phyloP scores from a whole-genome alignment of 2,797 vertebrate genomes.

The Basileuterus tristriatus region DNA sequence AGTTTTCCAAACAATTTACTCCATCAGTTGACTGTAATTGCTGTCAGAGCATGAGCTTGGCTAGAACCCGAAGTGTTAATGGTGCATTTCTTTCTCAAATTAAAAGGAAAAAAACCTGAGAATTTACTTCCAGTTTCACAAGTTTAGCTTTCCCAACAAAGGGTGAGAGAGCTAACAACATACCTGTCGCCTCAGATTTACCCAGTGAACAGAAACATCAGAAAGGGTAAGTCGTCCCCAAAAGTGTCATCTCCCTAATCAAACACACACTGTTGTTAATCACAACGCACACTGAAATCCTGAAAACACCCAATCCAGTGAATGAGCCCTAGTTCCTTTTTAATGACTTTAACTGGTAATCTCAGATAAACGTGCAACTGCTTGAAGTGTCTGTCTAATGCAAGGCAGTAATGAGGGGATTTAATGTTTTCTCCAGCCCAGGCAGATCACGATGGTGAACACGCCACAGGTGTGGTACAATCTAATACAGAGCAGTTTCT shows the following conservation, averaged over 20 bases:
- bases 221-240: conserved; percentile 45
- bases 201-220: neutral
- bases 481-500: conserved; percentile 13
- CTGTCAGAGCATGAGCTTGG: conserved; percentile 22
- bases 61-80: conserved; percentile 26
- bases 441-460: neutral
- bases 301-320: conserved; percentile 34
- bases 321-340: conserved; percentile 51
- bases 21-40: conserved; percentile 29
- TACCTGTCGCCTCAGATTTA: neutral
- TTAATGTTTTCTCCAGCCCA: conserved; percentile 53
- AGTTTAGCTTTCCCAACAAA: conserved; percentile 34
- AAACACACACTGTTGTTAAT: conserved; percentile 54
- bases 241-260: conserved; percentile 60
- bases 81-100: conserved; percentile 41
- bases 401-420: conserved; percentile 68
- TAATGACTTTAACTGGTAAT: conserved; percentile 71
- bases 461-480: conserved; percentile 72
- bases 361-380: conserved; percentile 65
- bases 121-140: conserved; percentile 33
- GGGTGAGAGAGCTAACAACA: neutral
- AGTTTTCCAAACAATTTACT: conserved; percentile 52
- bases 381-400: conserved; percentile 56
- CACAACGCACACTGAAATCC: conserved; percentile 26
- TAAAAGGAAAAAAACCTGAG: neutral